phyloP scores from a whole-genome alignment of 1,140 invertebrate genomes.

The Physella acuta region DNA sequence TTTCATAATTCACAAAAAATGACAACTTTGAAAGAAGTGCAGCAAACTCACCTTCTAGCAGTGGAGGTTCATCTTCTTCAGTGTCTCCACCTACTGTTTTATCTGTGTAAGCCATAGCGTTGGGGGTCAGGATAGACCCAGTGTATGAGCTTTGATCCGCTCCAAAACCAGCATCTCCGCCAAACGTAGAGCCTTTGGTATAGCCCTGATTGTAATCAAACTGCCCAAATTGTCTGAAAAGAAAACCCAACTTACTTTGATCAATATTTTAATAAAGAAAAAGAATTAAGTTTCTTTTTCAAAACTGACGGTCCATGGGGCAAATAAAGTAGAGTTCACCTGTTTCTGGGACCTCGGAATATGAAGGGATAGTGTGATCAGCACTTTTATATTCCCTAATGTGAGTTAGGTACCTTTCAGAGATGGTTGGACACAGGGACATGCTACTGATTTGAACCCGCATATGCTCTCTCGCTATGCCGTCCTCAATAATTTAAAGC shows the following conservation, averaged over 20 bases:
- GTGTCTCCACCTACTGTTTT: constrained; percentile 8
- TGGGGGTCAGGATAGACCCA: constrained; percentile 18
- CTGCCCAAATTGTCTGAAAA: constrained; percentile 14
- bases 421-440: too few relatives aligned
- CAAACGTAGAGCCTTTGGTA: neutral
- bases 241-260: neutral
- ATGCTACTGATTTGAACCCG: too few relatives aligned
- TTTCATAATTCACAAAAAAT: neutral
- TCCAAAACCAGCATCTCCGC: neutral
- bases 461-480: too few relatives aligned
- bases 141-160: constrained; percentile 3
- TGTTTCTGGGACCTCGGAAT: too few relatives aligned
- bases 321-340: too few relatives aligned
- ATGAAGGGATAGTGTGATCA: too few relatives aligned
- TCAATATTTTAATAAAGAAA: too few relatives aligned
- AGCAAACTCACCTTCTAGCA: constrained; percentile 11
- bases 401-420: too few relatives aligned
- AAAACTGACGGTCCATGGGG: too few relatives aligned
- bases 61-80: constrained; percentile 20
- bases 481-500: too few relatives aligned
- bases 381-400: too few relatives aligned
- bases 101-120: neutral
- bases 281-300: too few relatives aligned
- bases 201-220: constrained; percentile 15
- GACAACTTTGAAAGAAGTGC: neutral